phyloP scores from a whole-genome alignment of 2,888 invertebrate genomes.

The Lymantria dispar region DNA sequence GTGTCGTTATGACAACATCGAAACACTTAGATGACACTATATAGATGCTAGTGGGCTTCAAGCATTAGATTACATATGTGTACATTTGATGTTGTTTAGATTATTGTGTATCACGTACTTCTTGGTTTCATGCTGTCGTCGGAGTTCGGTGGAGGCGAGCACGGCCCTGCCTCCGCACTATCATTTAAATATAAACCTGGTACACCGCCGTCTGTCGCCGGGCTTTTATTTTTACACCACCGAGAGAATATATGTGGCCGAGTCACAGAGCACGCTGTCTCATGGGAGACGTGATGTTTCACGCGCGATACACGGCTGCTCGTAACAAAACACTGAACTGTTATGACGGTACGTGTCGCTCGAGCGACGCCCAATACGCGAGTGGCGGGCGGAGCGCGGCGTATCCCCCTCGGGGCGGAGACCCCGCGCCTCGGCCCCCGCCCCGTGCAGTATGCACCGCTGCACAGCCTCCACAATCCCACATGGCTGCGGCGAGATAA shows the following conservation, averaged over 20 bases:
- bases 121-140: slow-evolving; percentile 68
- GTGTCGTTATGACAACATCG: slow-evolving; percentile 16
- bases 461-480: slow-evolving; percentile 72
- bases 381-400: slow-evolving; percentile 54
- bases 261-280: slow-evolving; percentile 63
- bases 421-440: slow-evolving; percentile 33
- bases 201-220: slow-evolving; percentile 74
- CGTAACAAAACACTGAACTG: slow-evolving; percentile 28
- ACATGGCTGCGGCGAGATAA: slow-evolving; percentile 66
- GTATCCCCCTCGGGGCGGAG: slow-evolving; percentile 36
- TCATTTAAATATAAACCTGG: slow-evolving; percentile 80
- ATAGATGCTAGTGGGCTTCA: slow-evolving; percentile 36
- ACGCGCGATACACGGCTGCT: slow-evolving; percentile 30
- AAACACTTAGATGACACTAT: slow-evolving; percentile 37
- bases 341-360: slow-evolving; percentile 38
- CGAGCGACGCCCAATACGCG: slow-evolving; percentile 57
- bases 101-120: slow-evolving; percentile 69
- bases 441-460: slow-evolving; percentile 67
- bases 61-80: slow-evolving; percentile 37
- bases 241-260: slow-evolving; percentile 56
- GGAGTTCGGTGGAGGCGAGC: slow-evolving; percentile 61
- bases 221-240: slow-evolving; percentile 79
- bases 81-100: slow-evolving; percentile 51
- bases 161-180: slow-evolving; percentile 68
- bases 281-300: slow-evolving; percentile 49